Conservation (phyloP, 2,888 invertebrate genomes). For the Argynnis bischoffii region DNA sequence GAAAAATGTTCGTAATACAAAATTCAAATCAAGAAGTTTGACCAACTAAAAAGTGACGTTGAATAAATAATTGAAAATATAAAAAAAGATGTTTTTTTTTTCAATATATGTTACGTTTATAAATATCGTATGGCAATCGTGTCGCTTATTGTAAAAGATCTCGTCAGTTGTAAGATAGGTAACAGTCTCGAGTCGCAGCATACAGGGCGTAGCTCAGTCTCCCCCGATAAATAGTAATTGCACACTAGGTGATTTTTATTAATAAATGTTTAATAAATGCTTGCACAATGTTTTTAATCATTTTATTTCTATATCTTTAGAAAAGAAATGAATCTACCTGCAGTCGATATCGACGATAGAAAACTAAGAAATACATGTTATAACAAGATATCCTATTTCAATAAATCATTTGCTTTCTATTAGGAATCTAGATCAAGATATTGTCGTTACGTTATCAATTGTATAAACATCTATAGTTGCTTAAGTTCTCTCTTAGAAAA, state of each 20-base stretch:
- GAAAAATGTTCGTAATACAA: too few relatives aligned
- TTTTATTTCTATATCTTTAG: not conserved
- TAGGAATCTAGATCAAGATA: not conserved
- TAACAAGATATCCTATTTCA: not conserved
- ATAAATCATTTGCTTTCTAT: not conserved
- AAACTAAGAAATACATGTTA: not conserved
- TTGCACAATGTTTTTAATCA: not conserved
- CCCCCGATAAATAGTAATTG: slow-evolving; percentile 47
- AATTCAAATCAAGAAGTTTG: too few relatives aligned
- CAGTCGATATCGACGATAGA: not conserved
- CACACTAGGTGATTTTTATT: slow-evolving; percentile 55
- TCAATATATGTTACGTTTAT: not conserved
- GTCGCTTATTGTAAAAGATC: slow-evolving; percentile 40
- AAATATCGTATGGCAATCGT: slow-evolving; percentile 33
- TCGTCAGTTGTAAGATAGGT: slow-evolving; percentile 56
- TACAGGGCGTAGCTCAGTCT: slow-evolving; percentile 67
- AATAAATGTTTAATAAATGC: slow-evolving; percentile 4
- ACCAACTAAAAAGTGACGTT: not conserved
- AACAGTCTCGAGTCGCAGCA: slow-evolving; percentile 49
- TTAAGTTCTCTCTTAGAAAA: not conserved
- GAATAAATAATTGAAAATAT: not conserved
- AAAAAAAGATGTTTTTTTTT: not conserved
- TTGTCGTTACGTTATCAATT: not conserved
- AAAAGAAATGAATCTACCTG: slow-evolving; percentile 21
- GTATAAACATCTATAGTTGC: not conserved